Evolutionary conservation across 2,888 invertebrate species (phyloP).

Genomic region (Alsophila aescularia): DNA sequence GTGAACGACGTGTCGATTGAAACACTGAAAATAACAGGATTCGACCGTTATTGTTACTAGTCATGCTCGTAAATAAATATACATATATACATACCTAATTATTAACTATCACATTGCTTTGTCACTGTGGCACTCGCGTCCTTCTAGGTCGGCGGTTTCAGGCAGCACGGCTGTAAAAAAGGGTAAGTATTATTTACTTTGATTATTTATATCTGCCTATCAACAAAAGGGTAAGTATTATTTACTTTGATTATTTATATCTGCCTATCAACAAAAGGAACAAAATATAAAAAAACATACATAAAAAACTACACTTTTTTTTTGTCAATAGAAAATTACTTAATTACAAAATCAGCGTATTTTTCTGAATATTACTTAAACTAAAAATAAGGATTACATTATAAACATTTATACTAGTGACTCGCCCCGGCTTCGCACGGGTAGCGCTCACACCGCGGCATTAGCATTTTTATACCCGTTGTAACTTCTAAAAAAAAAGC

Average conservation of each 20-base stretch:
- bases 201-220: neutral
- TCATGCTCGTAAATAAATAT: slow-evolving; percentile 29
- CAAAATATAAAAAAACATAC: no score
- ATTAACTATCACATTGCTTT: slow-evolving; percentile 18
- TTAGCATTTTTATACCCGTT: no score
- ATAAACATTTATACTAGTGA: no score
- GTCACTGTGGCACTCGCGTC: slow-evolving; percentile 32
- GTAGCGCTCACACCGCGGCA: no score
- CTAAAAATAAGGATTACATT: no score
- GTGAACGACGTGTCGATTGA: neutral
- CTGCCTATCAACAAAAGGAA: neutral
- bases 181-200: slow-evolving; percentile 4
- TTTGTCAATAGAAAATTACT: no score
- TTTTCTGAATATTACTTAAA: no score
- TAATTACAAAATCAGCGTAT: no score
- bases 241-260: neutral
- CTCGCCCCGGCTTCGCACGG: no score
- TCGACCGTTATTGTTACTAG: slow-evolving; percentile 12
- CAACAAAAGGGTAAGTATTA: slow-evolving; percentile 3
- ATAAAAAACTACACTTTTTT: no score
- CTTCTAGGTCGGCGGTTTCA: slow-evolving; percentile 22
- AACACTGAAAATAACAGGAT: neutral
- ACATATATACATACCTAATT: slow-evolving; percentile 30
- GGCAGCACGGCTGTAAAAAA: neutral
- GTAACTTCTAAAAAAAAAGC: no score